phyloP scores from a whole-genome alignment of 2,113 vertebrate species.

The Pteropus alecto region DNA sequence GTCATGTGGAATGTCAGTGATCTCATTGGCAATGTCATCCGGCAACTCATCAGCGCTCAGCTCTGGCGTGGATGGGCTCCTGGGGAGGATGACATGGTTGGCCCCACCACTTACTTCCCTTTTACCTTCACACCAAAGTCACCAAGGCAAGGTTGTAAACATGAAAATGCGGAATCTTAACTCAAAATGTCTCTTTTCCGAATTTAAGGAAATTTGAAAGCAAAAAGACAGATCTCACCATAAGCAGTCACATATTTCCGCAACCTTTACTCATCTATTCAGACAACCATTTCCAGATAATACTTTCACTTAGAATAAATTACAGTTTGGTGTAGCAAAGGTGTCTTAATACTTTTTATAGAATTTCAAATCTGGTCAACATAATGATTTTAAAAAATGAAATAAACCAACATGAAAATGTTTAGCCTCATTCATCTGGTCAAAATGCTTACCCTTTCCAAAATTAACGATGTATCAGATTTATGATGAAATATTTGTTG shows the following conservation, averaged over 20 bases:
- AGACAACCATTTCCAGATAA: not conserved
- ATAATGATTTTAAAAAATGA: not conserved
- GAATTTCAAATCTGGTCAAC: conserved; percentile 32
- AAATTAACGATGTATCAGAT: not conserved
- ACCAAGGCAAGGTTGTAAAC: not conserved
- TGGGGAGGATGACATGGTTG: conserved; percentile 67
- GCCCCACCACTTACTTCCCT: not conserved
- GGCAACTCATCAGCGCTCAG: conserved; percentile 97
- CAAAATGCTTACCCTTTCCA: not conserved
- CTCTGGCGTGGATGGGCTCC: conserved; percentile 96
- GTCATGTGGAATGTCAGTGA: conserved; percentile 99
- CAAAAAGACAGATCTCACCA: not conserved
- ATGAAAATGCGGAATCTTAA: not conserved
- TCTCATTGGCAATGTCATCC: conserved; percentile 98
- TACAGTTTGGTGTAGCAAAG: not conserved
- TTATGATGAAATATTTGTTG: not conserved
- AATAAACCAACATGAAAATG: not conserved
- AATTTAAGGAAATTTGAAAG: not conserved
- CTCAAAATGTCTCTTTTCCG: not conserved
- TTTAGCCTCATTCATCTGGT: not conserved
- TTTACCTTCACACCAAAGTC: rapidly evolving
- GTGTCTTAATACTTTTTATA: not conserved
- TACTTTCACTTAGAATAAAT: not conserved
- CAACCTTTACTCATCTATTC: not conserved
- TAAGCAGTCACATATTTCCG: not conserved